These are phyloP conservation scores for Caretta caretta DNA, from an alignment of 2,113 vertebrate genomes.

Conservation along the genomic window DNA sequence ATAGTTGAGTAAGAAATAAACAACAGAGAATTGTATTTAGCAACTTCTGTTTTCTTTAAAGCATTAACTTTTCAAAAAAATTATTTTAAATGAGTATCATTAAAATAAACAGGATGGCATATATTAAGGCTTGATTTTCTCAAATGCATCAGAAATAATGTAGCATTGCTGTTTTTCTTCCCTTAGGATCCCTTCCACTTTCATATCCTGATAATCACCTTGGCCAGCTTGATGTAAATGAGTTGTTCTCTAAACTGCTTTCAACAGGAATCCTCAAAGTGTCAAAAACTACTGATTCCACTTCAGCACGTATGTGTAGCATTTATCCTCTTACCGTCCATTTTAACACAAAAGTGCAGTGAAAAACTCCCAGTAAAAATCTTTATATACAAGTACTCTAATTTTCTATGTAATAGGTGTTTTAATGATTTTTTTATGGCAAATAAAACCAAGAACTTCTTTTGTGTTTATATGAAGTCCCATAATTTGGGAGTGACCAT, in stretches of 20 bases:
- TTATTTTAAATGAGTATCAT: background rate
- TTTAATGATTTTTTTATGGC: background rate
- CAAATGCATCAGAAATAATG: background rate
- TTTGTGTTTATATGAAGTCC: background rate
- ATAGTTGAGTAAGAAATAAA: no score
- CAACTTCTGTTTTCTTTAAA: background rate
- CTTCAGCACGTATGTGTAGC: conserved; percentile 74
- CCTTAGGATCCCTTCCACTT: conserved; percentile 75
- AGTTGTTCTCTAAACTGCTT: conserved; percentile 93
- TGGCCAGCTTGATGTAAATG: conserved; percentile 96
- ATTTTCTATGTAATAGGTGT: background rate
- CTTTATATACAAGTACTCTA: background rate
- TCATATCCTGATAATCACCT: conserved; percentile 93
- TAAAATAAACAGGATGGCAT: background rate
- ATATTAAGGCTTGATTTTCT: background rate
- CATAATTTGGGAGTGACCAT: background rate
- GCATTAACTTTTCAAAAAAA: background rate
- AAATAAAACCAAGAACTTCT: background rate
- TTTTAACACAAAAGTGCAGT: background rate
- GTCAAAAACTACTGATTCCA: conserved; percentile 80
- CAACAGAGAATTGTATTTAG: background rate
- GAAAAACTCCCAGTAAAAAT: background rate
- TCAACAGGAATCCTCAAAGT: conserved; percentile 93
- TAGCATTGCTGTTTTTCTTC: background rate
- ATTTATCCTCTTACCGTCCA: background rate